These are phyloP conservation scores for Pseudonaja textilis DNA, from an alignment of 2,113 vertebrate genomes.

Conservation along the genomic window DNA sequence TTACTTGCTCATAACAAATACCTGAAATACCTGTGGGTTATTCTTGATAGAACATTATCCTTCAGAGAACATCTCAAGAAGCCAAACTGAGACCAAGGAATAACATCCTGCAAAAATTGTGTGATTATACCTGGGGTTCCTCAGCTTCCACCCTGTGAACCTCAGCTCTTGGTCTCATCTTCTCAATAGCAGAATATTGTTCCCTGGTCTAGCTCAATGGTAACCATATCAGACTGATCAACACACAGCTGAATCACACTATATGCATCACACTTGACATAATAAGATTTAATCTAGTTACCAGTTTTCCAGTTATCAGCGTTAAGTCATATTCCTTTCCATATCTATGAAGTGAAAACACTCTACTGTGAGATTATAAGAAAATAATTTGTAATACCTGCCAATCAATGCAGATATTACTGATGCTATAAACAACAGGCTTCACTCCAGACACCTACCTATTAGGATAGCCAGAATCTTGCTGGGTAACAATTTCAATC, in stretches of 20 bases:
- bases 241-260: not conserved
- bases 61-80: not conserved
- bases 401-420: not conserved
- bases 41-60: not conserved
- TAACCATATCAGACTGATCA: not conserved
- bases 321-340: not conserved
- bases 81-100: not conserved
- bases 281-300: not conserved
- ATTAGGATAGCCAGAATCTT: not conserved
- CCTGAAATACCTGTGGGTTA: not conserved
- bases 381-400: not conserved
- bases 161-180: not conserved
- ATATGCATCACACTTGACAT: not conserved
- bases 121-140: no score
- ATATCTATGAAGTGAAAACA: no score
- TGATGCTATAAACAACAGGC: not conserved
- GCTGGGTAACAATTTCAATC: not conserved
- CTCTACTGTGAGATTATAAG: no score
- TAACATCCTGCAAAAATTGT: not conserved
- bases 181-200: not conserved
- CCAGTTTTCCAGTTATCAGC: no score
- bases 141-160: not conserved
- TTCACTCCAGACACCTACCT: not conserved
- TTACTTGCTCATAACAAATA: not conserved
- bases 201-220: not conserved